Evolutionary conservation across 2,113 vertebrate species (phyloP).

Genomic region (Trichomycterus rosablanca): DNA sequence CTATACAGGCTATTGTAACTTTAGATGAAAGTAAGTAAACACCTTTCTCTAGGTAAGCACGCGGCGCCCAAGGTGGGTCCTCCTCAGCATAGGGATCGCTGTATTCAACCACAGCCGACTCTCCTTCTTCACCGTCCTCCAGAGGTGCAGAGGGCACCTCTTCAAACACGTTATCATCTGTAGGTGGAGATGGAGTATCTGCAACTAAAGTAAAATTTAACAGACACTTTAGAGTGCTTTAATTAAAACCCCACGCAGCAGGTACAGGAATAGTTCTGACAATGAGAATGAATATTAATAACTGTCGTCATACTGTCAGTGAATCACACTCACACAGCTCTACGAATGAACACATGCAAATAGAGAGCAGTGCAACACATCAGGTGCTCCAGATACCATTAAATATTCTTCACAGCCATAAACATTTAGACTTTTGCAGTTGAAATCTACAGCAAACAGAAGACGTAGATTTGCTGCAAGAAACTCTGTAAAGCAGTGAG

Average conservation of each 20-base stretch:
- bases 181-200: slow-evolving; percentile 76
- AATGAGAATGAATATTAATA: too few species aligned
- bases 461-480: too few species aligned
- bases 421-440: too few species aligned
- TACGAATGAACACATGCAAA: neutral
- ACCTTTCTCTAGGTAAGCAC: slow-evolving; percentile 90
- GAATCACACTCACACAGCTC: slow-evolving; percentile 1
- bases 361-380: neutral
- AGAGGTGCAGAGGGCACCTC: slow-evolving; percentile 76
- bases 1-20: neutral
- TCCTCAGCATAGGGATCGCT: slow-evolving; percentile 93
- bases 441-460: too few species aligned
- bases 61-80: slow-evolving; percentile 90
- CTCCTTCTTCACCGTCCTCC: slow-evolving; percentile 86
- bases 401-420: too few species aligned
- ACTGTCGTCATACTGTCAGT: too few species aligned
- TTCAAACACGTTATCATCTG: slow-evolving; percentile 74
- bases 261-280: too few species aligned
- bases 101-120: slow-evolving; percentile 88
- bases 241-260: too few species aligned
- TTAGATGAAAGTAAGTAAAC: slow-evolving; percentile 15
- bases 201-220: slow-evolving; percentile 75
- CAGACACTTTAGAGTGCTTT: too few species aligned
- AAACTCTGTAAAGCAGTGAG: slow-evolving; percentile 27
- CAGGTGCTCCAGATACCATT: too few species aligned